A percentile compares a stretch with the other conserved stretches of the same genome.
phyloP scores from a whole-genome alignment of 2,113 vertebrate genomes.

The Dromaius novaehollandiae region DNA sequence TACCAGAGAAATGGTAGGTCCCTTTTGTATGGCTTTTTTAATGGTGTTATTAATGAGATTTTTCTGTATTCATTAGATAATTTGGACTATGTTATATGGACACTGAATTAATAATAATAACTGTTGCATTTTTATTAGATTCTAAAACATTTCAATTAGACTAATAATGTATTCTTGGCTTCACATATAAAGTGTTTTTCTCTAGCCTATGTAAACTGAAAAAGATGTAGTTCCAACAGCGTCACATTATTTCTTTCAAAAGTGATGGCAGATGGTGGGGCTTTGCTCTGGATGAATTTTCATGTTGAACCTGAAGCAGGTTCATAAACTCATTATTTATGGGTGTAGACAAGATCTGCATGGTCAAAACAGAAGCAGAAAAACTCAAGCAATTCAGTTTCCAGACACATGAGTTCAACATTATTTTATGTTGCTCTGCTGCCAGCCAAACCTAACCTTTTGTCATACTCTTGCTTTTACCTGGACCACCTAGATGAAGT shows the following conservation, averaged over 20 bases:
- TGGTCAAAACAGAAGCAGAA: background rate
- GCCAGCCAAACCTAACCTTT: background rate
- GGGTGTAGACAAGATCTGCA: background rate
- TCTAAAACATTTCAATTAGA: background rate
- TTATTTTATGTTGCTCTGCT: background rate
- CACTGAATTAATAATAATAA: background rate
- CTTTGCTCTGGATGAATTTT: background rate
- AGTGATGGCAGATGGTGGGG: rapidly evolving
- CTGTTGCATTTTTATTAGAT: background rate
- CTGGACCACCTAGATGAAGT: background rate
- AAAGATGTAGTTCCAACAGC: rapidly evolving
- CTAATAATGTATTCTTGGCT: background rate
- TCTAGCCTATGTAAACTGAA: background rate
- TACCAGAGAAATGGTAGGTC: background rate
- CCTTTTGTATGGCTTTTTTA: background rate
- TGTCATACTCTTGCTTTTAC: background rate
- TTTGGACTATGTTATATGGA: background rate
- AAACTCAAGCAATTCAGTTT: background rate
- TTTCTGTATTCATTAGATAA: background rate
- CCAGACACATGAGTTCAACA: background rate
- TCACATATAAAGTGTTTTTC: background rate
- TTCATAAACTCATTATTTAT: background rate
- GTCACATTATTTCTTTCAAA: background rate
- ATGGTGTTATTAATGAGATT: background rate
- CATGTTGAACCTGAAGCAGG: background rate